These are phyloP conservation scores for Semotilus atromaculatus DNA, from an alignment of 2,797 vertebrate species.

Conservation along the genomic window DNA sequence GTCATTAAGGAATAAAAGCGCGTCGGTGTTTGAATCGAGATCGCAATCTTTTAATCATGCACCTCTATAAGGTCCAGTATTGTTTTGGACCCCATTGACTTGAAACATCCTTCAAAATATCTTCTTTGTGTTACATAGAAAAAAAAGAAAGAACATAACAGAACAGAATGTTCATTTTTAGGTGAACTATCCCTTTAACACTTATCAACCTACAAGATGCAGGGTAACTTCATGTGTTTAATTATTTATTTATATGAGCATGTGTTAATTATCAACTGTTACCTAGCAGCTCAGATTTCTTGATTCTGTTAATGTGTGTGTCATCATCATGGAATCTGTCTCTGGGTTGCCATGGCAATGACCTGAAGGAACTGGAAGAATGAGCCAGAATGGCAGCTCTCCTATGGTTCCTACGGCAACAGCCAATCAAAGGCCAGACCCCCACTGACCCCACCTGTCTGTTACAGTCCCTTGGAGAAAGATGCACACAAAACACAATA, in stretches of 20 bases:
- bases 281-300: constrained; percentile 1
- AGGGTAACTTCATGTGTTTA: neutral
- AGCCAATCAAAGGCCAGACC: constrained; percentile 55
- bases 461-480: constrained; percentile 31
- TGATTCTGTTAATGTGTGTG: constrained; percentile 30
- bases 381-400: constrained; percentile 57
- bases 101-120: neutral
- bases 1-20: neutral
- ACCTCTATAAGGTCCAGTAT: neutral
- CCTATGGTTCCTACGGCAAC: constrained; percentile 58
- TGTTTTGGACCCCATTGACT: neutral
- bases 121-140: neutral
- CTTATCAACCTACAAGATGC: neutral
- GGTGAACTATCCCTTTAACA: neutral
- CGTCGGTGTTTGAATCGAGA: neutral
- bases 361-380: constrained; percentile 38
- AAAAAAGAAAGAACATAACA: neutral
- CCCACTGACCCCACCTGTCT: constrained; percentile 61
- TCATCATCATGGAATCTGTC: constrained; percentile 60
- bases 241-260: neutral
- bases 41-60: neutral
- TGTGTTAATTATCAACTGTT: constrained; percentile 15
- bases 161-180: neutral
- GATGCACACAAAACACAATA: constrained; percentile 4
- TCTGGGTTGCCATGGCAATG: constrained; percentile 47